Base-by-base conservation (phyloP, 2,113 vertebrate species). In the Meriones unguiculatus region DNA sequence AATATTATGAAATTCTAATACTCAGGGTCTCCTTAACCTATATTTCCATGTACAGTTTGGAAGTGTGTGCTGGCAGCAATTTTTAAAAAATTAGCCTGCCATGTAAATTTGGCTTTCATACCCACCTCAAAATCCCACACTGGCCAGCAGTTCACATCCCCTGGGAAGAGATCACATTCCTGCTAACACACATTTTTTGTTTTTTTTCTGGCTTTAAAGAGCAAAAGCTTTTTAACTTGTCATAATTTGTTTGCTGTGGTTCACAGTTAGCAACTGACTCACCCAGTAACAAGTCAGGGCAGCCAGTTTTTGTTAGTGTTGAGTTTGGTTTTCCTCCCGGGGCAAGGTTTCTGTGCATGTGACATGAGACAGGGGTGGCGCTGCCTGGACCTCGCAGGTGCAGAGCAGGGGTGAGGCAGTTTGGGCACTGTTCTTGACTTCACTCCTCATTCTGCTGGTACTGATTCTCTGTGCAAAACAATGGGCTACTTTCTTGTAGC, bases 291-390 rank as follows among this genome's bases (percentile, higher is more conserved):
- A 89, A 81, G 57, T 52, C 57, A 67, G 38, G 50, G 8, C 41
- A 72, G 52, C 6, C 65, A 30, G 13, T 20, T 64, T 80, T 91
- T 35, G 54, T 28, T 85, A 41, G 54, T 62, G 24, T 54, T 76
- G 46, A 62, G 50, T 32, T 57, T 4, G 11, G 15, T 18, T 54
- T 46, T n/a, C 70, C 52, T n/a, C 52, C 25, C 12, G 17, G 0
- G 30, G 46, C 59, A n/a, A 95, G 86, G 62, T 30, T 14, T 62
- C 52, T 0, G 1, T 2, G 35, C 46, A 89, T 52, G 84, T 17
- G 89, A 50, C 10, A 17, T 0, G 35, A 54, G 87, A 17, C 0
- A 1, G 25, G 1, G 0, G 4, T 1, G 25, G 1, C 0, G 28
- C 0, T 32, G 52, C 57, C 78, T 41, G 11, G n/a, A 20, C n/a